Evolutionary conservation across 2,113 vertebrate species (phyloP), one percentile per base, ranked within the genome.

Genomic region (Atlantisia rogersi): DNA sequence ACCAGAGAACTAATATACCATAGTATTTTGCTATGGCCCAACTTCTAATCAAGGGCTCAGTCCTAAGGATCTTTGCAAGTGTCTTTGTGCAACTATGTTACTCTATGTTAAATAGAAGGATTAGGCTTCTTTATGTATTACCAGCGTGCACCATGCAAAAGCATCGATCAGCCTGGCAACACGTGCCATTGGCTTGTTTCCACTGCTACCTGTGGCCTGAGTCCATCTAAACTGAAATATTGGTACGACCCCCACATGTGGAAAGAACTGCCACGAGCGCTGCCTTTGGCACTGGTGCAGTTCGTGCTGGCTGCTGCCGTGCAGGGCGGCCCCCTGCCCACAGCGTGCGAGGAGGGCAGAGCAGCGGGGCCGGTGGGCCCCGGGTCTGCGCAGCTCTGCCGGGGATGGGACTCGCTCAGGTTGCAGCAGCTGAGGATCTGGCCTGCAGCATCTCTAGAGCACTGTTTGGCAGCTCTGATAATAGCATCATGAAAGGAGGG

Each of bases 271-370:
- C 11, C 37, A 21, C 1, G 6, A 32, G 4, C 31, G 4, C 39
- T 68, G 48, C 40, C 20, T 62, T 91, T 44, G 28, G 62, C 17
- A 15, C 31, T 12, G 22, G 32, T 37, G 52, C 22, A 3, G 15
- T 2, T 31, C 1, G 4, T 37, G 50, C 59, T 8, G 9, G 55
- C 76, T 53, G 59, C 56, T 84, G 79, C 59, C 0, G 2, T 7
- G 48, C 56, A 17, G 69, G 42, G 22, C 5, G 2, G 31, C 55
- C 6, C 40, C 0, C 4, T 9, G 10, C 26, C 0, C 1, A 20
- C 46, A 2, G 10, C 0, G 0, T 0, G 4, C 2, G 0, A 13
- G 65, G 21, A 31, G 35, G 24, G 35, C 26, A 56, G 15, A 12
- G 12, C 2, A 32, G 32, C 5, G 28, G 53, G 35, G 71, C 62